Conservation (phyloP, 2,888 invertebrate species). For the Quadriops clusia region DNA sequence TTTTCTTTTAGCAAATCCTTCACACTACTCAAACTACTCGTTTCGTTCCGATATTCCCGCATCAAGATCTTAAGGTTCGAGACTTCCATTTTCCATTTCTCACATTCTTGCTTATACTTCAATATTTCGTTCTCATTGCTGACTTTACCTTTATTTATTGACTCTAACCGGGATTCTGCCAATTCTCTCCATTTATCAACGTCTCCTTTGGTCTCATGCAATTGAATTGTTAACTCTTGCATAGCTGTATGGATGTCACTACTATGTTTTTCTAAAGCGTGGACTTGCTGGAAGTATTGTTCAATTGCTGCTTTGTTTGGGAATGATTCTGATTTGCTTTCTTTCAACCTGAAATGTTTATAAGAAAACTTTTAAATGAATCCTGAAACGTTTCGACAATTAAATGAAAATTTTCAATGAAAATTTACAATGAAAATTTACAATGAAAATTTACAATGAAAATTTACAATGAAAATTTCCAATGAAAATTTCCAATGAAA, state of each 20-base stretch:
- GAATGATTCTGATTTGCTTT: conserved; percentile 15
- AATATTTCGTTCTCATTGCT: conserved; percentile 51
- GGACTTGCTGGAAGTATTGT: conserved; percentile 34
- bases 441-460: too few species aligned
- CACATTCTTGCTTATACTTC: conserved; percentile 50
- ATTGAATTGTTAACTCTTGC: conserved; percentile 40
- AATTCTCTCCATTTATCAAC: conserved; percentile 55
- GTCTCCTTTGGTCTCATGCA: conserved; percentile 41
- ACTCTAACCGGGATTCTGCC: conserved; percentile 52
- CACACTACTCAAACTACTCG: conserved; percentile 28
- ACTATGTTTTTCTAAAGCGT: conserved; percentile 46
- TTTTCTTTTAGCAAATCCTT: conserved; percentile 32
- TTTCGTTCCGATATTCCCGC: conserved; percentile 31
- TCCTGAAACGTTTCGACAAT: too few species aligned
- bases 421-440: too few species aligned
- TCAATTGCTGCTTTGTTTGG: conserved; percentile 30
- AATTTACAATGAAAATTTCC: too few species aligned
- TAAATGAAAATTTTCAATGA: too few species aligned
- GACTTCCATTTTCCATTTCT: conserved; percentile 49
- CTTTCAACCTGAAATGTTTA: conserved; percentile 20
- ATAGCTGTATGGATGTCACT: conserved; percentile 39
- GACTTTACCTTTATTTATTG: too few species aligned
- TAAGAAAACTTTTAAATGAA: too few species aligned
- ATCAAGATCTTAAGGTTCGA: conserved; percentile 34
- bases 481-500: too few species aligned